Evolutionary conservation across 1,140 invertebrate species (phyloP).

Genomic region (Cherax quadricarinatus): DNA sequence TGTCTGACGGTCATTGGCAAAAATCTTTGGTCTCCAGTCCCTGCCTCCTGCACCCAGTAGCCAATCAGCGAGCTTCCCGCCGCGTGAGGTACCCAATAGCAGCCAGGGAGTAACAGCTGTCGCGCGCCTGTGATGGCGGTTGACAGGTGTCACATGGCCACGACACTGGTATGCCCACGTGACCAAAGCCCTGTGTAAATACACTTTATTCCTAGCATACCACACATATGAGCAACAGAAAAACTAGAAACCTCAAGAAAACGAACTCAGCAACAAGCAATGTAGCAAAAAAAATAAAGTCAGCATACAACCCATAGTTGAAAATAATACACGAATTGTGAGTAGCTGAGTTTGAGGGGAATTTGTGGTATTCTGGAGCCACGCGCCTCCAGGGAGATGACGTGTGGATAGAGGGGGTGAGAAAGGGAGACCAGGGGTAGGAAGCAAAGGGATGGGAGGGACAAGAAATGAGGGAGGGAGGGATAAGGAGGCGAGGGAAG

Average conservation of each 20-base stretch:
- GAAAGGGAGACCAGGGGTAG: neutral
- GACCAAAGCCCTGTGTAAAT: slow-evolving; percentile 51
- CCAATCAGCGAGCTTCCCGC: slow-evolving; percentile 65
- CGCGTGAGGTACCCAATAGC: slow-evolving; percentile 44
- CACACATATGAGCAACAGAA: too few relatives aligned
- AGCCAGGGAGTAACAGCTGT: slow-evolving; percentile 65
- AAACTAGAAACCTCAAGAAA: too few relatives aligned
- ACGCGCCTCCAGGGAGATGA: slow-evolving; percentile 51
- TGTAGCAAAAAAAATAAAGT: neutral
- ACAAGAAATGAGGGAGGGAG: slow-evolving; percentile 17
- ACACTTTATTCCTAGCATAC: neutral
- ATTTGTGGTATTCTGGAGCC: slow-evolving; percentile 18
- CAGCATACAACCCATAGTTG: too few relatives aligned
- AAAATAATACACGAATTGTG: neutral
- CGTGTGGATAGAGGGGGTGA: slow-evolving; percentile 16
- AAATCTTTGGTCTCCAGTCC: neutral
- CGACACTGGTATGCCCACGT: slow-evolving; percentile 63
- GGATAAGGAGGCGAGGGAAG: slow-evolving; percentile 31
- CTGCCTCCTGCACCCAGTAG: slow-evolving; percentile 32
- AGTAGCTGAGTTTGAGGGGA: neutral
- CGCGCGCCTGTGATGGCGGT: slow-evolving; percentile 71
- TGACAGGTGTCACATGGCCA: slow-evolving; percentile 73
- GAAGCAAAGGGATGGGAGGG: neutral
- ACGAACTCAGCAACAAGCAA: too few relatives aligned
- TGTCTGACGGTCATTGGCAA: neutral